Evolutionary conservation across 2,888 invertebrate genomes (phyloP).

Genomic region (Morpho achilles): DNA sequence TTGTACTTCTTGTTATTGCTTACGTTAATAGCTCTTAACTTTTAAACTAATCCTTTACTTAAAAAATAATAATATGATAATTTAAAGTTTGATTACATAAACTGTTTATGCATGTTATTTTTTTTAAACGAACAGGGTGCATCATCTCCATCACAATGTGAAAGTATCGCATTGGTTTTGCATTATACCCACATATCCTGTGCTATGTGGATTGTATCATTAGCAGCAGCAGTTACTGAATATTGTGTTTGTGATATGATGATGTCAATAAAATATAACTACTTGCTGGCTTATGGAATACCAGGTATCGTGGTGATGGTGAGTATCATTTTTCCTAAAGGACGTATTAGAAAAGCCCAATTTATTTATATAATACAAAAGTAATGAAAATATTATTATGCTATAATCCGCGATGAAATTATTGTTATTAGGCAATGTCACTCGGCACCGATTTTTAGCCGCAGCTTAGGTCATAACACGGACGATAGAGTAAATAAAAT

Average conservation of each 20-base stretch:
- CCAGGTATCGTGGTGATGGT: constrained; percentile 84
- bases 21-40: too few relatives aligned
- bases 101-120: not conserved
- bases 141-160: constrained; percentile 81
- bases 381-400: too few relatives aligned
- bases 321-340: constrained; percentile 39
- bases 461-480: too few relatives aligned
- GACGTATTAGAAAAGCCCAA: too few relatives aligned
- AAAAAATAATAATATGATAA: not conserved
- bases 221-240: constrained; percentile 72
- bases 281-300: constrained; percentile 80
- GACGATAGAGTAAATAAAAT: too few relatives aligned
- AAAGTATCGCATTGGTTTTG: constrained; percentile 82
- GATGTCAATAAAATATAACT: constrained; percentile 79
- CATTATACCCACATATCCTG: constrained; percentile 85
- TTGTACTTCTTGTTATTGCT: too few relatives aligned
- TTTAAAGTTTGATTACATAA: not conserved
- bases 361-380: too few relatives aligned
- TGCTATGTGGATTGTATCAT: constrained; percentile 84
- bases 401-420: too few relatives aligned
- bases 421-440: too few relatives aligned
- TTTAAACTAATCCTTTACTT: too few relatives aligned
- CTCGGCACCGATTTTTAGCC: too few relatives aligned
- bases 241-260: constrained; percentile 81
- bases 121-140: constrained; percentile 70